Percentiles rank a stretch among this genome's conserved stretches.
Evolutionary conservation across 2,888 invertebrate genomes (phyloP).

Genomic region (Pachycephus smyrnensis): DNA sequence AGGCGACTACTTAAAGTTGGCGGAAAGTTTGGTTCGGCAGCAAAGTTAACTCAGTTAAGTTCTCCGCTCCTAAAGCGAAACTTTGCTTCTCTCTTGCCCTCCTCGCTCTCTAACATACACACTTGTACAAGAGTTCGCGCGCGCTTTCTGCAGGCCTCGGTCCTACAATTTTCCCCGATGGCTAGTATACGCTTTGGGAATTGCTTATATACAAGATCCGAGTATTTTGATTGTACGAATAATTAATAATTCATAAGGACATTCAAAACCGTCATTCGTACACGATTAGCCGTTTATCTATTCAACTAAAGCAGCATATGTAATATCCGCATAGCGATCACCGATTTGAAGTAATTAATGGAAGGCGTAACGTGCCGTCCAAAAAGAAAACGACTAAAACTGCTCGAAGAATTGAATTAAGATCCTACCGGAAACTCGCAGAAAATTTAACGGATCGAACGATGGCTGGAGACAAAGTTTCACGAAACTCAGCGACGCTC

Average conservation of each 20-base stretch:
- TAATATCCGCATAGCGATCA: neutral
- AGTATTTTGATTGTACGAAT: neutral
- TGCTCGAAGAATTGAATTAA: neutral
- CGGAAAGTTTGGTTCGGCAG: constrained; percentile 65
- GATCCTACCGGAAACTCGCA: neutral
- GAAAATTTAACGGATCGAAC: neutral
- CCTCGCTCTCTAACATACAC: constrained; percentile 13
- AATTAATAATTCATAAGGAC: constrained; percentile 2
- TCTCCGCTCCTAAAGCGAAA: constrained; percentile 61
- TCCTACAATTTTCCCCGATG: constrained; percentile 26
- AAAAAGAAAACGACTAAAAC: neutral
- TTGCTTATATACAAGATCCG: constrained; percentile 38
- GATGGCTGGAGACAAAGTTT: neutral
- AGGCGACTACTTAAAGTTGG: constrained; percentile 65
- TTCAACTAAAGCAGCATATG: neutral
- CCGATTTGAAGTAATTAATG: neutral
- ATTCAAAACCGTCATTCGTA: neutral
- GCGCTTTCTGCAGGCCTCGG: constrained; percentile 11
- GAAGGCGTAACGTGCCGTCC: neutral
- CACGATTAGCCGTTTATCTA: neutral
- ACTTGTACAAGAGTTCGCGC: neutral
- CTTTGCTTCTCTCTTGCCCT: constrained; percentile 54
- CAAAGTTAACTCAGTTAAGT: constrained; percentile 67
- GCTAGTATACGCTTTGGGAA: constrained; percentile 50
- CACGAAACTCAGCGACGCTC: neutral